Evolutionary conservation across 92 coral and sea anemone genomes (phyloP).

Genomic region (Epizoanthus scotinus): DNA sequence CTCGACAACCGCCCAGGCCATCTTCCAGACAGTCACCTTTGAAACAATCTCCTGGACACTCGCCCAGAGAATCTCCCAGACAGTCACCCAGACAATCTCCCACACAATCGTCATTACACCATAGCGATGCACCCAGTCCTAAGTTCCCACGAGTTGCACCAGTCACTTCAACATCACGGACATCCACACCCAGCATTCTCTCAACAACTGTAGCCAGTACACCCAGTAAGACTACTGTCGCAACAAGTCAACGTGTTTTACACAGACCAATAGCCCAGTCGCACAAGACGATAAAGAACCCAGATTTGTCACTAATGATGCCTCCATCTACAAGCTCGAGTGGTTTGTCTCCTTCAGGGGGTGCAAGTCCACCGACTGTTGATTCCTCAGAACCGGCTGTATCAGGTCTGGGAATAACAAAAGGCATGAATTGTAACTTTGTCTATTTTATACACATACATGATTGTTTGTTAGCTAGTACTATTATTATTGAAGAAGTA

Average conservation of each 20-base stretch:
- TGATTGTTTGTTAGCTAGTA: too few species aligned
- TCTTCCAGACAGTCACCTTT: neutral
- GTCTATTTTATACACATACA: too few species aligned
- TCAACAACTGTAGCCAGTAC: neutral
- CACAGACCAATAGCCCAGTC: neutral
- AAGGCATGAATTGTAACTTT: too few species aligned
- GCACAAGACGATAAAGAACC: neutral
- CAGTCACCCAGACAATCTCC: conserved; percentile 13
- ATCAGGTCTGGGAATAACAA: too few species aligned
- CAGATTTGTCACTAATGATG: conserved; percentile 5
- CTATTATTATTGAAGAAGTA: too few species aligned
- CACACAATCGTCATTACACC: neutral
- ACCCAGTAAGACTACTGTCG: neutral
- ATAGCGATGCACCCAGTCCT: neutral
- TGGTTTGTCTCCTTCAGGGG: neutral
- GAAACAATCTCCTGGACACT: neutral
- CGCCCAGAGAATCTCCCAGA: neutral
- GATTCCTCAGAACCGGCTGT: too few species aligned
- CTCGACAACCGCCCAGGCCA: too few species aligned
- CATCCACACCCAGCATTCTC: neutral
- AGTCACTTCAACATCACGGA: neutral
- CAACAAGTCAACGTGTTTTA: neutral
- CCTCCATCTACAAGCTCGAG: neutral
- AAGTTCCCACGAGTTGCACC: neutral
- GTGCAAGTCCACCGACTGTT: too few species aligned